phyloP scores from a whole-genome alignment of 2,797 vertebrate genomes.

The Coreius guichenoti region DNA sequence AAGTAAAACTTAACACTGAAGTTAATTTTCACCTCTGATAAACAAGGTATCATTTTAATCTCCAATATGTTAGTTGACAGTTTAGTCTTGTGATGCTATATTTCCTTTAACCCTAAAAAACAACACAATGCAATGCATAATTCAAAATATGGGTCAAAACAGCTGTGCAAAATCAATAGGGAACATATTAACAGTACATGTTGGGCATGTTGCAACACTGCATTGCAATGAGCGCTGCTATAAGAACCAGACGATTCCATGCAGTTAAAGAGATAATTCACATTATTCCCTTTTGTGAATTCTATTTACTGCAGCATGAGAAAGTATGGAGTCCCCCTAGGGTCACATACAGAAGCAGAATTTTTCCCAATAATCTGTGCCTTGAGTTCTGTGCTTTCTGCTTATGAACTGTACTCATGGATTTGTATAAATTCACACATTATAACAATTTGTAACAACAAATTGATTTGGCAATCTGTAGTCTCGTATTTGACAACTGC shows the following conservation, averaged over 20 bases:
- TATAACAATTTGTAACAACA: too few relatives aligned
- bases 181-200: background rate
- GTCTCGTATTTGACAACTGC: background rate
- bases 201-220: background rate
- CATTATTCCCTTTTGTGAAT: slow-evolving; percentile 5
- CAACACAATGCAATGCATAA: background rate
- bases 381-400: background rate
- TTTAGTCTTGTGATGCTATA: background rate
- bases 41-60: background rate
- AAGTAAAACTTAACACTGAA: background rate
- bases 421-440: background rate
- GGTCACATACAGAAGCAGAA: background rate
- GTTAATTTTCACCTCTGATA: background rate
- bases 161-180: background rate
- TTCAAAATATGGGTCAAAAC: background rate
- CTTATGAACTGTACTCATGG: background rate
- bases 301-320: slow-evolving; percentile 25
- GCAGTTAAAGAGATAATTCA: background rate
- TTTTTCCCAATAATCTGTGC: background rate
- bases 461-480: background rate
- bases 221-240: background rate
- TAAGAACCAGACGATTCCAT: background rate
- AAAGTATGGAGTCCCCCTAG: slow-evolving; percentile 6
- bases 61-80: background rate
- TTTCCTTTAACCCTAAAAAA: background rate